A percentile compares a stretch with the other conserved stretches of the same genome.
These are phyloP conservation scores for Limnephilus auricula DNA, from an alignment of 2,888 invertebrate genomes.

Conservation along the genomic window DNA sequence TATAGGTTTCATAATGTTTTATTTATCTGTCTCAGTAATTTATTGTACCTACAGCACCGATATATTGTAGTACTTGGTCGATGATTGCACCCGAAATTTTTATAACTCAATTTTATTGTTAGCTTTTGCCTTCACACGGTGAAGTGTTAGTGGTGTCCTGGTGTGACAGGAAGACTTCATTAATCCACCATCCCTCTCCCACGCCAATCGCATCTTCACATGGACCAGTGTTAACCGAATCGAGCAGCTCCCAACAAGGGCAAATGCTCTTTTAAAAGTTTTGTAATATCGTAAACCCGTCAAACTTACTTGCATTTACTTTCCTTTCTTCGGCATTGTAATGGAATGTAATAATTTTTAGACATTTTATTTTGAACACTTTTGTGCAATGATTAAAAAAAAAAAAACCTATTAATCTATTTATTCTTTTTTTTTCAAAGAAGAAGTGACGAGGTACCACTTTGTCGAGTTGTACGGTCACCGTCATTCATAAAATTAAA, in stretches of 20 bases:
- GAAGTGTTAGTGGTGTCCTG: not conserved
- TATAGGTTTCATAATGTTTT: too few species aligned
- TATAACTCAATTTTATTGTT: not conserved
- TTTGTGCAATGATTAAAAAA: too few species aligned
- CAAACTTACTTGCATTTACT: too few species aligned
- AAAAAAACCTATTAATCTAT: too few species aligned
- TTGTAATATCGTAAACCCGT: not conserved
- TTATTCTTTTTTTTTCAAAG: too few species aligned
- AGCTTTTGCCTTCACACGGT: not conserved
- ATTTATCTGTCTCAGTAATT: not conserved
- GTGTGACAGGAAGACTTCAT: conserved; percentile 3
- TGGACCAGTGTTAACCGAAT: not conserved
- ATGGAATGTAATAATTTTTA: too few species aligned
- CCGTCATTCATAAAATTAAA: too few species aligned
- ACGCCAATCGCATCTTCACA: not conserved
- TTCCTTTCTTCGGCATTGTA: too few species aligned
- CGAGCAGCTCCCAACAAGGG: not conserved
- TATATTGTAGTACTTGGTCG: too few species aligned
- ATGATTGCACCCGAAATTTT: not conserved
- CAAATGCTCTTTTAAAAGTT: not conserved
- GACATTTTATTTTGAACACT: too few species aligned
- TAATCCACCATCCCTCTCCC: conserved; percentile 14
- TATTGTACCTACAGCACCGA: not conserved
- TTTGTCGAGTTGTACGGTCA: too few species aligned
- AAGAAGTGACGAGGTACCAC: too few species aligned